Base-by-base conservation (phyloP, 2,888 invertebrate genomes). In the Blastobasis lacticolella region DNA sequence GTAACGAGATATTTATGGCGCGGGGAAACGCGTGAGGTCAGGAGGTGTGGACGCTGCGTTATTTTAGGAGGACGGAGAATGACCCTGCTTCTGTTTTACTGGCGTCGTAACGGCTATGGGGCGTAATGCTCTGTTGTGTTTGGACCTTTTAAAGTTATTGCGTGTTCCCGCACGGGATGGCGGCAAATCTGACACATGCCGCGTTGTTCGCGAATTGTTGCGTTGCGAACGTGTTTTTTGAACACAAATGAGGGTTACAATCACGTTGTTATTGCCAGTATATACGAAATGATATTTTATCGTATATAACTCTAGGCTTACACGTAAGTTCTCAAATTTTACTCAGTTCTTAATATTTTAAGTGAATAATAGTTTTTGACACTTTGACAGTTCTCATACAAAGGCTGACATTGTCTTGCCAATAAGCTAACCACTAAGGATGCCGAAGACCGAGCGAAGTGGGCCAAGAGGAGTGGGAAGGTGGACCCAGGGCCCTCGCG, bases 1-100 rank as follows among this genome's bases (percentile, higher is more conserved):
- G 74, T 81, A 73, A 78, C 75, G 73, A 75, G 66, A 78, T 82
- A 83, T 84, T 81, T 84, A 83, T 80, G 73, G 70, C 62, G 56
- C 23, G 62, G 59, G 62, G 50, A 42, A 52, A 54, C 67, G 70
- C 67, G 75, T 68, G 69, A 73, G 78, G 80, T 78, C 73, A 69
- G 52, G 53, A 62, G 64, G 70, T 68, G 67, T 66, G 72, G 69
- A 73, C 67, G 63, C 52, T 56, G 56, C 61, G 61, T 69, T 71
- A 69, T 71, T 67, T 64, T 61, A 59, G 55, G 57, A 23, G 23
- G 23, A 23, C 23, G 23, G 23, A 62, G 63, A 71, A 71, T 64
- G 61, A 57, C 58, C 57, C 56, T 55, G 61, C 64, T 64, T 57
- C 55, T 54, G 60, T 64, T 64, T 65, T 67, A 71, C 68, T 72